A percentile compares a stretch with the other conserved stretches of the same genome.
phyloP scores from a whole-genome alignment of 2,888 invertebrate species.

The Eubasilissa splendida region DNA sequence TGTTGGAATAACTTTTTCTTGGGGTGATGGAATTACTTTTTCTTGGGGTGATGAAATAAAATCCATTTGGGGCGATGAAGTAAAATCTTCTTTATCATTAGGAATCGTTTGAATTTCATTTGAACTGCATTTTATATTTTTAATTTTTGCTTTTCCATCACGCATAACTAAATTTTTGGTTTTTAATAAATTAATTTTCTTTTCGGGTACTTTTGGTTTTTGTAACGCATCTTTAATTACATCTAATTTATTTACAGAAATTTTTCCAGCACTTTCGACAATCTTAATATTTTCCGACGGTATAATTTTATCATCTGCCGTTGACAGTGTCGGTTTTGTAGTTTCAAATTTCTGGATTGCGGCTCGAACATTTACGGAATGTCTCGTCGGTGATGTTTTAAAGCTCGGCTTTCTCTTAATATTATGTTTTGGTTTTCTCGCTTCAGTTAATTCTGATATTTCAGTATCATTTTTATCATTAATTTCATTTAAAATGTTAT shows the following conservation, averaged over 20 bases:
- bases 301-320: constrained; percentile 1
- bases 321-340: constrained; percentile 63
- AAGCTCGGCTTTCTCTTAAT: constrained; percentile 65
- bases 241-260: background rate
- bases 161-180: constrained; percentile 72
- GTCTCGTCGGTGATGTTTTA: constrained; percentile 61
- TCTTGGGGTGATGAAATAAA: background rate
- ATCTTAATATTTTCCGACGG: constrained; percentile 62
- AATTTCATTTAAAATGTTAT: constrained; percentile 66
- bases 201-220: constrained; percentile 77
- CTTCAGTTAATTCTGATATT: constrained; percentile 41
- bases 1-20: background rate
- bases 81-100: background rate
- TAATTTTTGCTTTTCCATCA: constrained; percentile 72
- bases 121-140: constrained; percentile 65
- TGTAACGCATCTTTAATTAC: constrained; percentile 60
- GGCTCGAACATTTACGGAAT: constrained; percentile 61
- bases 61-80: background rate
- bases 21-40: background rate
- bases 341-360: constrained; percentile 71
- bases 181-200: constrained; percentile 71
- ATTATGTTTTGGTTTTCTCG: constrained; percentile 60
- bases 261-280: constrained; percentile 58
- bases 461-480: constrained; percentile 65
- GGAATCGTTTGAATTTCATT: constrained; percentile 60